Evolutionary conservation across 1,140 invertebrate genomes (phyloP).

Genomic region (Drosophila nasuta): DNA sequence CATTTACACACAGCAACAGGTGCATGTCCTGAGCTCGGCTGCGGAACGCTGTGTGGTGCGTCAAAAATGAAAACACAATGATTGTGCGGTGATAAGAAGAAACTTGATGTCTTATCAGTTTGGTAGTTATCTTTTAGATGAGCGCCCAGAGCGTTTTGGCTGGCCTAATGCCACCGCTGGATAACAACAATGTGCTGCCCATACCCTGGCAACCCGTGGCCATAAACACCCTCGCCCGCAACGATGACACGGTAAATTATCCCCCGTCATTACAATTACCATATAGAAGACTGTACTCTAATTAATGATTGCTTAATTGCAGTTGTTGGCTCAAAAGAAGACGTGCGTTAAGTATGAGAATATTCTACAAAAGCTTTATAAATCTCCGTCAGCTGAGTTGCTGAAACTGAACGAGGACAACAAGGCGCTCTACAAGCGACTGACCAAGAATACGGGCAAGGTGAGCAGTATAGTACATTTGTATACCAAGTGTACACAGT

Average conservation of each 20-base stretch:
- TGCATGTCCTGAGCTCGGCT: slow-evolving; percentile 91
- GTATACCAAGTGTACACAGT: too few relatives aligned
- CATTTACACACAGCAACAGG: slow-evolving; percentile 87
- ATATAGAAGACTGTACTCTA: background rate
- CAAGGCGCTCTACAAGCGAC: slow-evolving; percentile 87
- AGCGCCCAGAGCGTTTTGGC: slow-evolving; percentile 93
- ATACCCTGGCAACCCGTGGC: slow-evolving; percentile 95
- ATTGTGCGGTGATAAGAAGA: slow-evolving; percentile 46
- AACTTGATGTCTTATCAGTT: slow-evolving; percentile 71
- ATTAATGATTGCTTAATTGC: slow-evolving; percentile 37
- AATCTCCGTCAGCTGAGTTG: slow-evolving; percentile 84
- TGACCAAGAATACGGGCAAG: slow-evolving; percentile 88
- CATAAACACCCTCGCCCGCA: slow-evolving; percentile 90
- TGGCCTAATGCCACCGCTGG: slow-evolving; percentile 91
- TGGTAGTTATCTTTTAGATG: slow-evolving; percentile 86
- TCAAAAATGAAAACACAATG: slow-evolving; percentile 29
- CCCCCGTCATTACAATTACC: background rate
- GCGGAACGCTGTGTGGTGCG: slow-evolving; percentile 90
- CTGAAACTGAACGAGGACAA: slow-evolving; percentile 87
- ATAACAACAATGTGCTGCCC: slow-evolving; percentile 89
- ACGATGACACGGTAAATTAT: slow-evolving; percentile 89
- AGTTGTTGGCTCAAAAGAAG: slow-evolving; percentile 88
- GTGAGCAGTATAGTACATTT: slow-evolving; percentile 26
- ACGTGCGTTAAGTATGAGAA: slow-evolving; percentile 88
- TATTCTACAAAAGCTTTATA: slow-evolving; percentile 86